Evolutionary conservation across 2,888 invertebrate genomes (phyloP), one percentile per base, ranked within the genome.

Genomic region (Branchipolynoe longqiensis): DNA sequence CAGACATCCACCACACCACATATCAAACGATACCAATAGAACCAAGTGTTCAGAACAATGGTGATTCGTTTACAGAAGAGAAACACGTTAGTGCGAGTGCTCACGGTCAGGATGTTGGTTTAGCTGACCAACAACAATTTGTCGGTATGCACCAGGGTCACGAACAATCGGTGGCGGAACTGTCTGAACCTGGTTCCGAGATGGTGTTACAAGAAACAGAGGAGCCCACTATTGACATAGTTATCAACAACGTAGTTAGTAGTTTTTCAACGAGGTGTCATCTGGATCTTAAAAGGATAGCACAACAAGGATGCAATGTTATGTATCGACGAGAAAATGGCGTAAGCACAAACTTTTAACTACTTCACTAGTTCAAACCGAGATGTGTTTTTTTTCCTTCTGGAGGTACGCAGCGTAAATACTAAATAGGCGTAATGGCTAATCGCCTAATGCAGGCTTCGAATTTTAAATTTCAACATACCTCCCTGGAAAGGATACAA

Each of bases 191-290:
- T n/a, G 56, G 56, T n/a, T 22, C 62, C 25, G 36, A 33, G 38
- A 18, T 3, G 38, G 36, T 48, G 48, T 48, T 18, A 48, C 48
- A 48, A 25, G 6, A 62, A 62, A 12, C 6, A 25, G 81, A 48
- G 40, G 56, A 56, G 38, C 86, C 87, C 31, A 91, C 90, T 25
- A 90, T 98, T 94, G 98, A 98, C 94, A 98, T 99, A 93, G 96
- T 97, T 93, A 98, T 99, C 94, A 98, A 98, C 95, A 99, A 99
- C 95, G 98, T 98, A 90, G 98, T 98, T 93, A 97, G 97, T 95
- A 97, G 96, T 95, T 98, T 99, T 95, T 98, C 97, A 95, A 98
- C 98, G 89, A 96, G 97, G 94, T 99, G 99, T 94, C 98, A 99
- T 95, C 95, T 99, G 92, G 98, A 99, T 95, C 95, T 99, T 93